Conservation (phyloP, 2,797 vertebrate genomes). For the Sardinella longiceps region DNA sequence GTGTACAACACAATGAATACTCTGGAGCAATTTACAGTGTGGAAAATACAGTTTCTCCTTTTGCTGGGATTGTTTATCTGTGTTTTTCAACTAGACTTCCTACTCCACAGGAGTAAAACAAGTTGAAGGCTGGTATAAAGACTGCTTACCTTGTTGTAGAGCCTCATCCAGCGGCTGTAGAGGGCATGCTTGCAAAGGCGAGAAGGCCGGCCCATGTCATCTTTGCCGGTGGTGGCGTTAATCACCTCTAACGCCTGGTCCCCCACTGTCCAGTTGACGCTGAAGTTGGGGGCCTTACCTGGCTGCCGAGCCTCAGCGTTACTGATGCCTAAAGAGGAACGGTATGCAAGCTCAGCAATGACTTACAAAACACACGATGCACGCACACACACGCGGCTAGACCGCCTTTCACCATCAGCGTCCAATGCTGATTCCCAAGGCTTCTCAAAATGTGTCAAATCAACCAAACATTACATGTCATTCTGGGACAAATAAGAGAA, state of each 20-base stretch:
- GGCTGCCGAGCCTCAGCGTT: conserved; percentile 95
- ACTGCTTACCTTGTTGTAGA: conserved; percentile 86
- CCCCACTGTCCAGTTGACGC: conserved; percentile 95
- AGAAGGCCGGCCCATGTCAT: conserved; percentile 92
- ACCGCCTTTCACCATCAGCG: neutral
- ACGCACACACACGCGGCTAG: neutral
- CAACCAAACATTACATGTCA: neutral
- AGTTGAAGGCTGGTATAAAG: too few relatives aligned
- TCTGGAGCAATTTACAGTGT: too few relatives aligned
- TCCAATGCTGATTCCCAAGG: neutral
- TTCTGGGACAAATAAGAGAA: neutral
- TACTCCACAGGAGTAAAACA: too few relatives aligned
- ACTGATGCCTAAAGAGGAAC: conserved; percentile 84
- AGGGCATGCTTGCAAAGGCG: conserved; percentile 94
- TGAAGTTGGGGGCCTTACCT: conserved; percentile 97
- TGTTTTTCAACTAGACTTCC: neutral
- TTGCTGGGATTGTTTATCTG: too few relatives aligned
- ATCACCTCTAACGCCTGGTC: conserved; percentile 89
- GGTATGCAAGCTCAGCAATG: neutral
- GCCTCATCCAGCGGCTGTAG: conserved; percentile 92
- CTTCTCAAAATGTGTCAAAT: neutral
- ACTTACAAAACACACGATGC: neutral
- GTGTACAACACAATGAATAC: too few relatives aligned
- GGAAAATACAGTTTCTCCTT: too few relatives aligned
- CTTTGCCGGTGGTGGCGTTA: conserved; percentile 95